These are phyloP conservation scores for Mellivora capensis DNA, from an alignment of 2,113 vertebrate species.

Conservation along the genomic window DNA sequence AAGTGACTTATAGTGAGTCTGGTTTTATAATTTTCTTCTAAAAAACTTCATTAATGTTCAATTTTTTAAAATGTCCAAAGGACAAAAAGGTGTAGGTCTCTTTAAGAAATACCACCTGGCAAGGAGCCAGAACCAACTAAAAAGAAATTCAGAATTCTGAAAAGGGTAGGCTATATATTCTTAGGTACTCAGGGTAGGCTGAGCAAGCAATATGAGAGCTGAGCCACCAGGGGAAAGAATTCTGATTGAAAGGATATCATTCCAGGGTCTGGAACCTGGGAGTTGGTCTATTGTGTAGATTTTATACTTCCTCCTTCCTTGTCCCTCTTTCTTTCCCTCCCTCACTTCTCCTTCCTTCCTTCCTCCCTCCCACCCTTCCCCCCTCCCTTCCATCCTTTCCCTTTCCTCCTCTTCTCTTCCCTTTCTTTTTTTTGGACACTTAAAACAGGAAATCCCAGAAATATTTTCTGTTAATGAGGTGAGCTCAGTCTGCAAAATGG, in stretches of 20 bases:
- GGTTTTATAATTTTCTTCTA: not conserved
- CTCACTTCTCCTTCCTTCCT: not conserved
- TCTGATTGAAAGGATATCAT: not conserved
- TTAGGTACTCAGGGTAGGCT: not conserved
- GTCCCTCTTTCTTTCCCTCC: accelerated
- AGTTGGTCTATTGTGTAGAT: not conserved
- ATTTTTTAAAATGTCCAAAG: not conserved
- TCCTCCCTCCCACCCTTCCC: not conserved
- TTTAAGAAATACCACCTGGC: not conserved
- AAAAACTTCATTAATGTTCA: not conserved
- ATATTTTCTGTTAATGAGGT: not conserved
- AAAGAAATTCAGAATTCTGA: constrained; percentile 23
- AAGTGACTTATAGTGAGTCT: not conserved
- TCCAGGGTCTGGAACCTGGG: not conserved
- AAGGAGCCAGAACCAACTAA: not conserved
- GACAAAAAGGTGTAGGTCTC: not conserved
- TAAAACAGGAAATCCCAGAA: not conserved
- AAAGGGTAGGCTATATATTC: not conserved
- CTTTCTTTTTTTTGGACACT: not conserved
- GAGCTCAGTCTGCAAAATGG: not conserved
- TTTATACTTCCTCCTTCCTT: not conserved
- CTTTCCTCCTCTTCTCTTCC: not conserved
- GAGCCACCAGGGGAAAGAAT: not conserved
- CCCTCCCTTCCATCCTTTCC: not conserved
- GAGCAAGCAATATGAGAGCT: not conserved